Percentiles rank a stretch among this genome's conserved stretches.
Evolutionary conservation across 1,140 invertebrate genomes (phyloP).

Genomic region (Acromyrmex heyeri): DNA sequence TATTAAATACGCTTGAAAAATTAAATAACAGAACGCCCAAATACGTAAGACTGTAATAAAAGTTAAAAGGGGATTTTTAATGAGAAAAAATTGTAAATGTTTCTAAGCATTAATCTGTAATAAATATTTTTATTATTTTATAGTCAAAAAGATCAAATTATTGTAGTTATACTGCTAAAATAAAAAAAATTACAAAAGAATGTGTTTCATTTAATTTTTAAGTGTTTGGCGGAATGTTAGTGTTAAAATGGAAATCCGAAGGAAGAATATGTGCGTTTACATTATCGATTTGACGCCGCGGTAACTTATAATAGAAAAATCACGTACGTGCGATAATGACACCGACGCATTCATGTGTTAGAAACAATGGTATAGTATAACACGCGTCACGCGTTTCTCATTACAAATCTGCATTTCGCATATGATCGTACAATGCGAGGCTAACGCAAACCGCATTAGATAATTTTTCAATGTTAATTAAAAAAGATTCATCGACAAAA

Average conservation of each 20-base stretch:
- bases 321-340: background rate
- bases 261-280: background rate
- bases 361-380: slow-evolving; percentile 9
- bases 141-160: too few species aligned
- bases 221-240: background rate
- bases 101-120: too few species aligned
- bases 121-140: too few species aligned
- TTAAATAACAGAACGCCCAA: too few species aligned
- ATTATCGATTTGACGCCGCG: background rate
- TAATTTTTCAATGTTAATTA: background rate
- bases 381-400: background rate
- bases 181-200: too few species aligned
- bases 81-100: too few species aligned
- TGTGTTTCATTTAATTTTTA: too few species aligned
- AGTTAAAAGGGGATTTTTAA: too few species aligned
- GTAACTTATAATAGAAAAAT: slow-evolving; percentile 7
- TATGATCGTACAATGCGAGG: background rate
- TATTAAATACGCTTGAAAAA: too few species aligned
- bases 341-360: background rate
- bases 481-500: background rate
- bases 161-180: too few species aligned
- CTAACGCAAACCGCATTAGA: background rate
- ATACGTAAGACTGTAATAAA: too few species aligned
- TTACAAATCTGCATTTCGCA: slow-evolving; percentile 17
- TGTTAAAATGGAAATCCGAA: background rate